Conservation (phyloP, 2,113 vertebrate genomes). For the Scytalopus superciliaris region DNA sequence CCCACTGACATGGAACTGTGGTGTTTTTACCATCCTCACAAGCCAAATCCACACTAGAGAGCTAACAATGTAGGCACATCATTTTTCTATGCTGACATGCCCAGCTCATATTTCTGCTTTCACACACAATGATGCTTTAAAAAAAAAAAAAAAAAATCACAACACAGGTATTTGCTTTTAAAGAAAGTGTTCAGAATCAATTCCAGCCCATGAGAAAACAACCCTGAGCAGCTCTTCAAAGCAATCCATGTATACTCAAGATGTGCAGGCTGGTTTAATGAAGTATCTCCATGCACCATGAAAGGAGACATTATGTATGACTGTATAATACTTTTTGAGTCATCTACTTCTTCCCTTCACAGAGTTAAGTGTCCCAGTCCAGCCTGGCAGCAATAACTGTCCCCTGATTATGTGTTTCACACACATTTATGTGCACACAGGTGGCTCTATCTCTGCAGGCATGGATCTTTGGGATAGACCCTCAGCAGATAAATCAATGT, state of each 20-base stretch:
- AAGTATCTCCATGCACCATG: rapidly evolving
- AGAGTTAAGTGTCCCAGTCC: not conserved
- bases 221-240: not conserved
- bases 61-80: not conserved
- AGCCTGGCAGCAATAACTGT: not conserved
- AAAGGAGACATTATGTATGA: not conserved
- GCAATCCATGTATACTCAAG: rapidly evolving
- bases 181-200: not conserved
- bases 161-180: not conserved
- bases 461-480: not conserved
- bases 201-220: not conserved
- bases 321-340: not conserved
- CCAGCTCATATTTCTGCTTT: not conserved
- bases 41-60: not conserved
- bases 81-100: not conserved
- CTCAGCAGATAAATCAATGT: not conserved
- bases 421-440: rapidly evolving
- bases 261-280: rapidly evolving
- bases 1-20: not conserved
- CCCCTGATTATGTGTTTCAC: not conserved
- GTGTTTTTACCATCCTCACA: not conserved
- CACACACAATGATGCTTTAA: not conserved
- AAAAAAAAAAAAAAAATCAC: no score
- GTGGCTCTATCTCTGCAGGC: not conserved
- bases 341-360: not conserved